phyloP scores from a whole-genome alignment of 2,888 invertebrate genomes.

The Phengaris alcon region DNA sequence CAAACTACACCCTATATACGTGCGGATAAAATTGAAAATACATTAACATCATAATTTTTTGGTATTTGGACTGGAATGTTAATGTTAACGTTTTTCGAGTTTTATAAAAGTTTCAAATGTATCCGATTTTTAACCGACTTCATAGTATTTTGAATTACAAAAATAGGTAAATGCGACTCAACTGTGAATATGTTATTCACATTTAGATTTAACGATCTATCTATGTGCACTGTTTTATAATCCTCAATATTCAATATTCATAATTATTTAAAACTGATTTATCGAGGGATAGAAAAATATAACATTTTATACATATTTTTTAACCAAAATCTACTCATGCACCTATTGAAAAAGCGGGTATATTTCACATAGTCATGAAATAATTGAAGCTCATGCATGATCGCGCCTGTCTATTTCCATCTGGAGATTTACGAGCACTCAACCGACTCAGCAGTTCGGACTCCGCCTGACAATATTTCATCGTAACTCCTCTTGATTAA shows the following conservation, averaged over 20 bases:
- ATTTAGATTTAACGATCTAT: no score
- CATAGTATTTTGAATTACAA: no score
- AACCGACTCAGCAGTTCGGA: conserved; percentile 71
- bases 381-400: conserved; percentile 27
- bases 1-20: conserved; percentile 33
- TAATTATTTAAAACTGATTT: no score
- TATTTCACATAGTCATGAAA: conserved; percentile 4
- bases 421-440: conserved; percentile 71
- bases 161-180: no score
- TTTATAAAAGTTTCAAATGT: conserved; percentile 28
- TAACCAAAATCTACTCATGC: no score
- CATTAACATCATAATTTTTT: not conserved
- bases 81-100: conserved; percentile 31
- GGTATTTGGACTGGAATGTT: conserved; percentile 34
- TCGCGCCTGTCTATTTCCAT: conserved; percentile 61
- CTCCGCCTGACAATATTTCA: conserved; percentile 66
- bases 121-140: conserved; percentile 5
- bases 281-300: no score
- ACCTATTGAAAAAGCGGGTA: not conserved
- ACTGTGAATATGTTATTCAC: not conserved
- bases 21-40: conserved; percentile 12
- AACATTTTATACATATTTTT: no score
- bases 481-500: conserved; percentile 67
- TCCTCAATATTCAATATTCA: no score
- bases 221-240: no score